Evolutionary conservation across 2,797 vertebrate genomes (phyloP), one percentile per base, ranked within the genome.

Genomic region (Gymnothorax javanicus): DNA sequence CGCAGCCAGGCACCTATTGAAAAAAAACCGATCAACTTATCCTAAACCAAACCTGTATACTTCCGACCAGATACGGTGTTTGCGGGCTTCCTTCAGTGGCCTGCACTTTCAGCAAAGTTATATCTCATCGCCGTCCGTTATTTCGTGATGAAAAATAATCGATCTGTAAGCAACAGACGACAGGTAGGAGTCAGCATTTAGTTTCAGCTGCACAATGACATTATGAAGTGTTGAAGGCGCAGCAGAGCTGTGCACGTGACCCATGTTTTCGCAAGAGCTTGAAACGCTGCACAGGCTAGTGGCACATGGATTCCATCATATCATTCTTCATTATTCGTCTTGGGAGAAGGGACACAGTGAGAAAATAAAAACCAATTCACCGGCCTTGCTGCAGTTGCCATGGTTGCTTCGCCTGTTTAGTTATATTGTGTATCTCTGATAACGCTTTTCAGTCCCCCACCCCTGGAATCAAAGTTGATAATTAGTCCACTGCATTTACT

Each of bases 311-410:
- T 86, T 73, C 33, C 57, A 59, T 23, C 15, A 79, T 57, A 79
- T 62, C 57, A 20, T 60, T 79, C 71, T 86, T 86, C 85, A 79
- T 86, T 60, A 73, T 79, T 73, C 79, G 59, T 86, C 73, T 75
- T 86, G 85, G 85, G 85, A 77, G 57, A 12, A 79, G 20, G 56
- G 13, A 50, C 27, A 13, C 27, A 13, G 27, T 54, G 77, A 52
- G 77, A 81, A 56, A 23, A 81, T 23, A 81, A 81, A 81, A 7
- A 15, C 15, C 52, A 81, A 81, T 81, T 81, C 52, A 56, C 77
- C 7, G n/a, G 23, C 77, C 93, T 91, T 91, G 86, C 90, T 90
- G 87, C 56, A n/a, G 64, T 67, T 67, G 64, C 64, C 64, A 67
- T 67, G 64, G 64, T 67, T 67, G 23, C 64, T 67, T 67, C n/a